Conservation (phyloP, 2,113 vertebrate genomes). For the Oxygymnocypris stewartii region DNA sequence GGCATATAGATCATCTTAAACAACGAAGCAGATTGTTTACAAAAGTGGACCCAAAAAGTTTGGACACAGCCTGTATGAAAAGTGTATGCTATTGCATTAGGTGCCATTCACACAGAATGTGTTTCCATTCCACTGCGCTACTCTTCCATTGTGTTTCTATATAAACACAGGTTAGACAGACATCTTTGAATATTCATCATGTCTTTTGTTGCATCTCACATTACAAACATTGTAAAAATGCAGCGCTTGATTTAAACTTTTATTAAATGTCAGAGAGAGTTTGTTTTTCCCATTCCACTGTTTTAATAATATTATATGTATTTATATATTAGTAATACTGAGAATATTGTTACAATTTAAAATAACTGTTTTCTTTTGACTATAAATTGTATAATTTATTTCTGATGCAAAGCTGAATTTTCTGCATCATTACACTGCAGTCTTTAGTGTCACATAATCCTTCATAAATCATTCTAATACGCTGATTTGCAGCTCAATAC, state of each 20-base stretch:
- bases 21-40: not conserved
- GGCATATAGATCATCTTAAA: not conserved
- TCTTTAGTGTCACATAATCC: not conserved
- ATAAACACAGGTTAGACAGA: not conserved
- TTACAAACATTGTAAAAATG: no score
- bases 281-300: no score
- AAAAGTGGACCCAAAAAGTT: not conserved
- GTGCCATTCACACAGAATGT: not conserved
- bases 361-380: no score
- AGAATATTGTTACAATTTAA: no score
- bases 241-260: no score
- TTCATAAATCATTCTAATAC: not conserved
- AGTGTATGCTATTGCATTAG: not conserved
- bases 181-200: not conserved
- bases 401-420: not conserved
- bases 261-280: no score
- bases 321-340: no score
- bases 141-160: not conserved
- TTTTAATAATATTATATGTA: no score
- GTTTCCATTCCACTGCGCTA: not conserved
- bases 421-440: not conserved
- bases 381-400: not conserved
- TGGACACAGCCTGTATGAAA: no score
- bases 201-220: no score
- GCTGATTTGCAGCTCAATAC: not conserved